Evolutionary conservation across 2,113 vertebrate genomes (phyloP).

Genomic region (Vidua macroura): DNA sequence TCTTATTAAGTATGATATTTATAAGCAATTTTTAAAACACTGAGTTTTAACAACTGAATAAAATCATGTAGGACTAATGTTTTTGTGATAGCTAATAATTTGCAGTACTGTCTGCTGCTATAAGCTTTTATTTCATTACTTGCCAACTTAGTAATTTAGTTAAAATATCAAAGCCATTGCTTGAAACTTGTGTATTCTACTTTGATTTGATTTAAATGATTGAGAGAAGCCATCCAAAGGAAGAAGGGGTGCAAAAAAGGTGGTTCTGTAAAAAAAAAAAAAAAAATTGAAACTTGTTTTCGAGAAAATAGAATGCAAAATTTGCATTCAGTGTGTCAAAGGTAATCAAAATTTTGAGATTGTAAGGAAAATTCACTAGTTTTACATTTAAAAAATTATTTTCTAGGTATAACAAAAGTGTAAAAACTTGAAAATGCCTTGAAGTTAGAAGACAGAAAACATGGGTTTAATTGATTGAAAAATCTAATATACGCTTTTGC

Average conservation of each 20-base stretch:
- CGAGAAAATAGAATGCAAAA: neutral
- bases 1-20: neutral
- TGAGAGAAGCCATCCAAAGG: neutral
- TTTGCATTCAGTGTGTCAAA: neutral
- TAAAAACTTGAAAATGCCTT: neutral
- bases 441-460: neutral
- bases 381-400: neutral
- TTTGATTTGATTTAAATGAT: neutral
- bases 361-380: neutral
- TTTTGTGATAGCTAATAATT: neutral
- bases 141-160: neutral
- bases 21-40: neutral
- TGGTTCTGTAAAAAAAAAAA: neutral
- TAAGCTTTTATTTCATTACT: neutral
- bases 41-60: neutral
- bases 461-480: neutral
- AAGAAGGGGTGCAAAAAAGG: neutral
- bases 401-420: neutral
- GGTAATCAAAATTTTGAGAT: neutral
- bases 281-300: neutral
- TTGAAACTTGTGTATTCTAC: neutral
- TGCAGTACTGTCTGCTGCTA: neutral
- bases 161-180: neutral
- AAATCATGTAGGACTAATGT: neutral
- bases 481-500: fast-evolving